Base-by-base conservation (phyloP, 2,888 invertebrate species). In the Hypolimnas misippus region DNA sequence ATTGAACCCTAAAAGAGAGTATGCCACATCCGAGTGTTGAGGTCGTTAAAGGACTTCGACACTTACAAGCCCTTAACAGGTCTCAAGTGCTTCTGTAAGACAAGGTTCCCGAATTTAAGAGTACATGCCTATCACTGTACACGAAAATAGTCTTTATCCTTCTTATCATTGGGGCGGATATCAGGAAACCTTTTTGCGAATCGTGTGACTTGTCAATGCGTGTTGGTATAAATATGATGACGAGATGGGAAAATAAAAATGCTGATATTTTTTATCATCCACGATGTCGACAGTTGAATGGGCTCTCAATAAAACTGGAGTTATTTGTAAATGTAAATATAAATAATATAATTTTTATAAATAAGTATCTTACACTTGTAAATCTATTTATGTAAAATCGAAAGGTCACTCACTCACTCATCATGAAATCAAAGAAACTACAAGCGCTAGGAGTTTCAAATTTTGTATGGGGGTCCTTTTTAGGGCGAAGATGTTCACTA, bases 41-140 rank as follows among this genome's bases (percentile, higher is more conserved):
- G 62, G 66, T 70, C 68, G 70, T 70, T 70, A 70, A 66, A 62
- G 62, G 56, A 38, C 63, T 59, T 56, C 54, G 63, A 62, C 55
- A 66, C 68, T 66, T 66, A 62, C 66, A 56, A 62, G 49, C 68
- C 53, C 70, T 65, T 65, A 62, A 62, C 66, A 61, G 54, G 63
- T 63, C 65, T 54, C 68, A 60, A 65, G 65, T n/a, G n/a, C n/a
- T 46, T 38, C 55, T 62, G 58, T 62, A 65, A 65, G 65, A 65
- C 65, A 62, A 65, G 65, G 57, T 42, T 55, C 54, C 54, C 59
- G 44, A 59, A 59, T 59, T 53, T 53, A 59, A 59, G 53, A 59
- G 53, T 31, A 40, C n/a, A 57, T 10, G 31, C n/a, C n/a, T n/a
- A 31, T 31, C 29, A 0, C 51, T 19, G 1, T 19, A 58, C 1